Evolutionary conservation across 2,888 invertebrate genomes (phyloP), one percentile per base, ranked within the genome.

Genomic region (Nomada ruficornis): DNA sequence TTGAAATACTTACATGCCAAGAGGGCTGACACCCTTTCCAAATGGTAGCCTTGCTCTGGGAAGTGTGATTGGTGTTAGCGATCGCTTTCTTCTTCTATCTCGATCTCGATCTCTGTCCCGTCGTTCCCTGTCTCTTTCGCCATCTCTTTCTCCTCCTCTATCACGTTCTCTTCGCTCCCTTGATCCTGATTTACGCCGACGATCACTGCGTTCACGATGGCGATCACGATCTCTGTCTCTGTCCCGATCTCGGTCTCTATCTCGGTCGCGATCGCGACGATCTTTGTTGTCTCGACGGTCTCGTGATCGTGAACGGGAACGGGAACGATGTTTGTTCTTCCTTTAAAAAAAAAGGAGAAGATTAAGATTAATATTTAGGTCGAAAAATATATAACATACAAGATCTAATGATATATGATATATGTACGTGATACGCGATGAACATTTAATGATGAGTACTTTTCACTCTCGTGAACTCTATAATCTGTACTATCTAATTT

Each of bases 271-370:
- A 29, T 91, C 89, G 2, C 91, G 90, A 74, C 90, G 89, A 76
- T 94, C 95, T 89, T 94, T 94, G 74, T 94, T 94, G 74, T 95
- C 95, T 85, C 95, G 95, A 80, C 94, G 94, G 75, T 96, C 96
- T 86, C 94, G 95, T 75, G 95, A 95, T 69, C 95, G 95, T 70
- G 94, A 93, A 70, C 92, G 91, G 47, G 91, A 92, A 26, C 91
- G 91, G 36, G 93, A 93, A n/a, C 94, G 93, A 88, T 94, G 94
- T 83, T 94, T 94, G 90, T 92, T 94, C 88, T 94, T 94, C 84
- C 94, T 94, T 90, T 77, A 92, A 92, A 89, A 71, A 71, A 80
- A 80, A 59, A 60, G 13, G 82, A 82, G 50, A 50, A 54, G 13
- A 36, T 36, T 36, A 36, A 54, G 29, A 59, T 23, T 18, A 44